phyloP scores from a whole-genome alignment of 2,113 vertebrate genomes.

The Stomatorhinus ivindoensis region DNA sequence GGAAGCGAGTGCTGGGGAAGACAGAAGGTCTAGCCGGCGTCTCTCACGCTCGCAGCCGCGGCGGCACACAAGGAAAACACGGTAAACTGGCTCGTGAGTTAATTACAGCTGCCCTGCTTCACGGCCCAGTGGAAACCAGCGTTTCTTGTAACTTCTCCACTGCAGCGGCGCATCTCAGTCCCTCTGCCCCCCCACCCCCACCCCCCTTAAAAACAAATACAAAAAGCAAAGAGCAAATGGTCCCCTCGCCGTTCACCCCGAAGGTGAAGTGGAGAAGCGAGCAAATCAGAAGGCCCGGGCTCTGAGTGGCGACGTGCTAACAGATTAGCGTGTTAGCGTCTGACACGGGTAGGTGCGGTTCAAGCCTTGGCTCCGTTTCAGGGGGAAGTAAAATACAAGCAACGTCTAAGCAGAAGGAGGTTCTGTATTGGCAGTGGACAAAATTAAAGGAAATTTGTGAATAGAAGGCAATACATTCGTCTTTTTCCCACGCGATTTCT shows the following conservation, averaged over 20 bases:
- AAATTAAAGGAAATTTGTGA: constrained; percentile 55
- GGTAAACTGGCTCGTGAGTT: constrained; percentile 16
- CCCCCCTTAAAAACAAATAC: background rate
- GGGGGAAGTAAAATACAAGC: constrained; percentile 34
- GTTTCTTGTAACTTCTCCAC: background rate
- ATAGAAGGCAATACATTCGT: constrained; percentile 43
- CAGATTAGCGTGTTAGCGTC: background rate
- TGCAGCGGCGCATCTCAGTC: background rate
- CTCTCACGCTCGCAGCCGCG: background rate
- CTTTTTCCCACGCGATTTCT: constrained; percentile 10
- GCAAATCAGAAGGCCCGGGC: background rate
- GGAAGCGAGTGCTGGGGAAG: background rate
- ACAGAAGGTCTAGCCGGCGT: background rate
- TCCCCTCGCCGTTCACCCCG: background rate
- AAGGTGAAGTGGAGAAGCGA: background rate
- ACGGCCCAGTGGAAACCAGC: constrained; percentile 19
- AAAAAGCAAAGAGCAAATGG: background rate
- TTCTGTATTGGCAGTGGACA: constrained; percentile 49
- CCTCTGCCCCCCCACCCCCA: background rate
- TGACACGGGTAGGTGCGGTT: constrained; percentile 43
- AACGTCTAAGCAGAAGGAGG: constrained; percentile 41
- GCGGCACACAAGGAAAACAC: background rate
- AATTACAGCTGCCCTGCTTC: constrained; percentile 24
- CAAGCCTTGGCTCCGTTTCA: constrained; percentile 31
- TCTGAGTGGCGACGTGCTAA: background rate